phyloP scores from a whole-genome alignment of 1,140 invertebrate genomes.

The Camponotus vicinus region DNA sequence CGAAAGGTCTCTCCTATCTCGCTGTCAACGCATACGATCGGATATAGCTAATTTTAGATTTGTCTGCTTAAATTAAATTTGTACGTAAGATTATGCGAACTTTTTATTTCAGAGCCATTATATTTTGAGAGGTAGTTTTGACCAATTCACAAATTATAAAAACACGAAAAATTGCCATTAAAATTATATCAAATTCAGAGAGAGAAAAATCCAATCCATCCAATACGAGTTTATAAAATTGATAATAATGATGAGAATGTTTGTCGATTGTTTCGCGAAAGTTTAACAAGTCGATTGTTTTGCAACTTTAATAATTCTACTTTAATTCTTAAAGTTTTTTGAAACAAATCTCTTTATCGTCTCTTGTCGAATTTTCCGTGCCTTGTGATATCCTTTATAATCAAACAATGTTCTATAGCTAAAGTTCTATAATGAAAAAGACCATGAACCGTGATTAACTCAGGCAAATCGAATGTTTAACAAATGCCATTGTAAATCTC shows the following conservation, averaged over 20 bases:
- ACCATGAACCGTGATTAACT: background rate
- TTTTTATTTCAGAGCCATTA: background rate
- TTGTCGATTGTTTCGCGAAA: background rate
- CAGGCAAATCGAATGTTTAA: constrained; percentile 35
- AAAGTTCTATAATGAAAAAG: background rate
- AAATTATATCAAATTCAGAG: constrained; percentile 4
- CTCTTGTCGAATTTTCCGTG: background rate
- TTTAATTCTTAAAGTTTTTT: background rate
- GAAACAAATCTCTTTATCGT: background rate
- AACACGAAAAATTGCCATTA: background rate
- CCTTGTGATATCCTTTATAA: background rate
- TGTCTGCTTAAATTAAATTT: constrained; percentile 31
- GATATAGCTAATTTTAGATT: constrained; percentile 29
- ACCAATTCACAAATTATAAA: background rate
- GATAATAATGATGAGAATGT: background rate
- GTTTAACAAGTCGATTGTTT: background rate
- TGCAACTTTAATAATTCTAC: background rate
- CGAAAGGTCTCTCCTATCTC: background rate
- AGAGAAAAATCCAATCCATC: background rate
- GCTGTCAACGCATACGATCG: background rate
- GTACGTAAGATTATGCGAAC: background rate
- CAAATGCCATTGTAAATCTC: constrained; percentile 12
- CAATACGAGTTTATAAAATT: background rate
- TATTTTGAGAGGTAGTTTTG: background rate
- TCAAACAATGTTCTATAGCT: background rate